These are phyloP conservation scores for Archips xylosteana DNA, from an alignment of 2,888 invertebrate genomes.

Conservation along the genomic window DNA sequence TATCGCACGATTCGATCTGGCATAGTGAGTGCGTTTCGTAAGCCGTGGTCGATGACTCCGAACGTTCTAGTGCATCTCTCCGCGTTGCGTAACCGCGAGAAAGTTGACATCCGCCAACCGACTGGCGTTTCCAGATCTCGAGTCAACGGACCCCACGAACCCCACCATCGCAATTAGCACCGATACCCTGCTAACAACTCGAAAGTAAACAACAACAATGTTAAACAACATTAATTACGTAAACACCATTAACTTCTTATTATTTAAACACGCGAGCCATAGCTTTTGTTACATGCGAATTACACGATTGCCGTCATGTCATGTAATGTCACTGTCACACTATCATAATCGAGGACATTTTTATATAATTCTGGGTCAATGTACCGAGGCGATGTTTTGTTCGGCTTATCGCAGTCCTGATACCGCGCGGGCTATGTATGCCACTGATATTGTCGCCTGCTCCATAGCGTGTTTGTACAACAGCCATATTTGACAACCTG, in stretches of 20 bases:
- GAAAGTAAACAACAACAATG: constrained; percentile 15
- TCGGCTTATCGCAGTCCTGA: constrained; percentile 73
- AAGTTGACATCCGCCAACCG: constrained; percentile 79
- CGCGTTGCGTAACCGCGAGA: constrained; percentile 79
- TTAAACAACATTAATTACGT: background rate
- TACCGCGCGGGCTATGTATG: constrained; percentile 78
- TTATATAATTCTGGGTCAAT: constrained; percentile 85
- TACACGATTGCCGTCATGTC: constrained; percentile 57
- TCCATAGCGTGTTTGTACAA: constrained; percentile 60
- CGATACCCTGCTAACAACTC: background rate
- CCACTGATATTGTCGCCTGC: constrained; percentile 73
- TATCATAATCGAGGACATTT: constrained; percentile 81
- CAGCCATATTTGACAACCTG: constrained; percentile 49
- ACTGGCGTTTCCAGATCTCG: constrained; percentile 45
- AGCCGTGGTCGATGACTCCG: constrained; percentile 85
- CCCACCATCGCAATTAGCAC: constrained; percentile 57
- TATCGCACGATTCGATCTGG: constrained; percentile 59
- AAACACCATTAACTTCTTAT: background rate
- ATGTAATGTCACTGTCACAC: constrained; percentile 82
- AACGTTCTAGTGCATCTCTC: constrained; percentile 83
- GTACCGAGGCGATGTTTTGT: constrained; percentile 82
- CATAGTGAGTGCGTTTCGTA: constrained; percentile 74
- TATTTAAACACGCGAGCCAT: background rate
- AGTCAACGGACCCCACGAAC: constrained; percentile 57
- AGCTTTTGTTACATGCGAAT: constrained; percentile 39